A percentile compares a stretch with the other conserved stretches of the same genome.
Conservation (phyloP, 2,888 invertebrate species). For the Ormyrus labotus region DNA sequence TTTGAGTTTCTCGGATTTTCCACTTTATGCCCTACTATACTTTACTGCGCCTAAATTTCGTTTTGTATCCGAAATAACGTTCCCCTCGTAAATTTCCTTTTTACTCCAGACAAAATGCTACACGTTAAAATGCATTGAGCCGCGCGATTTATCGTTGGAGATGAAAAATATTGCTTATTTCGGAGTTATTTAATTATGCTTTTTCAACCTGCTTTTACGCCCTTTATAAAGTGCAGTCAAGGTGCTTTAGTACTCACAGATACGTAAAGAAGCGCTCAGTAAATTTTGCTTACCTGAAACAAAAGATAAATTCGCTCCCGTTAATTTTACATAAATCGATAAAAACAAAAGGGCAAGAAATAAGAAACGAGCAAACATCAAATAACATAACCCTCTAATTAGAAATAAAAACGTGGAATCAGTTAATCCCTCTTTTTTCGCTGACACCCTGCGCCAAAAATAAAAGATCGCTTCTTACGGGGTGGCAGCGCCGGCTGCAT, state of each 20-base stretch:
- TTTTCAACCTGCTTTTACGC: too few species aligned
- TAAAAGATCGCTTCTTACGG: too few species aligned
- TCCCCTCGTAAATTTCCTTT: constrained; percentile 29
- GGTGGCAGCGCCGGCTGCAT: too few species aligned
- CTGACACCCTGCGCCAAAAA: too few species aligned
- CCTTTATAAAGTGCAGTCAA: background rate
- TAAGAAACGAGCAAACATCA: too few species aligned
- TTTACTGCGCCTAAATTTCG: constrained; percentile 47
- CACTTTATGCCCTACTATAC: constrained; percentile 46
- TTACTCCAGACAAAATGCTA: constrained; percentile 12
- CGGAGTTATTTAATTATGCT: too few species aligned
- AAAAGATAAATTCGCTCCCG: background rate
- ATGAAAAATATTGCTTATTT: background rate
- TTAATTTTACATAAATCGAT: background rate
- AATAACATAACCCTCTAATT: too few species aligned
- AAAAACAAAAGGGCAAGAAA: too few species aligned
- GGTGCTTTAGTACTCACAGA: background rate
- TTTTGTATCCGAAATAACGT: constrained; percentile 39
- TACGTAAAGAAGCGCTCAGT: background rate
- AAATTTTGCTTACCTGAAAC: constrained; percentile 48
- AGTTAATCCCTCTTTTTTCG: too few species aligned
- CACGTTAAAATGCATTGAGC: constrained; percentile 4
- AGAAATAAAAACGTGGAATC: too few species aligned
- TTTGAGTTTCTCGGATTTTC: constrained; percentile 53
- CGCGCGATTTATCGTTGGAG: background rate